phyloP scores from a whole-genome alignment of 2,113 vertebrate genomes.

The Pollachius pollachius region DNA sequence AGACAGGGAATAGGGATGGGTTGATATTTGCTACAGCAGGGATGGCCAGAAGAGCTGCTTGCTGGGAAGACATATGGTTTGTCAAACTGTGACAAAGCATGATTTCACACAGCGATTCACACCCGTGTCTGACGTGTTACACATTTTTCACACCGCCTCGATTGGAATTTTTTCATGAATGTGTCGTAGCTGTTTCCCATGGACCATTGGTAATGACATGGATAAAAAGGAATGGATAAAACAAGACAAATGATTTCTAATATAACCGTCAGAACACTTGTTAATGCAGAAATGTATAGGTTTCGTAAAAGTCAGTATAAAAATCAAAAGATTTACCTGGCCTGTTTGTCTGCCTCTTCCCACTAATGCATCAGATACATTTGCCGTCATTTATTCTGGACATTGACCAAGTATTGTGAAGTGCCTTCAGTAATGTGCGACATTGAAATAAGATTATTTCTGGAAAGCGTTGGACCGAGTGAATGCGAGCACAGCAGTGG shows the following conservation, averaged over 20 bases:
- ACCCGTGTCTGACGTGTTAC: slow-evolving; percentile 44
- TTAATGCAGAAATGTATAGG: too few species aligned
- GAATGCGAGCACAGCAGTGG: slow-evolving; percentile 49
- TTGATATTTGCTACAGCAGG: too few species aligned
- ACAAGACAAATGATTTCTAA: neutral
- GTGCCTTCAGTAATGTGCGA: slow-evolving; percentile 41
- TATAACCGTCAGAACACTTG: too few species aligned
- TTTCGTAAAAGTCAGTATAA: neutral
- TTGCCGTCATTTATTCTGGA: neutral
- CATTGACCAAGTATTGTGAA: slow-evolving; percentile 31
- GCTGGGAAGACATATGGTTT: slow-evolving; percentile 14
- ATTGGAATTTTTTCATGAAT: slow-evolving; percentile 25
- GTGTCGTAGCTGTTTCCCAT: slow-evolving; percentile 42
- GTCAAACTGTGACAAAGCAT: slow-evolving; percentile 30
- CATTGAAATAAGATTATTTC: slow-evolving; percentile 56
- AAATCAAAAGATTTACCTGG: slow-evolving; percentile 3
- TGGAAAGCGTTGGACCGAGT: slow-evolving; percentile 47
- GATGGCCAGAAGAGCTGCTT: neutral
- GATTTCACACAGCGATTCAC: slow-evolving; percentile 49
- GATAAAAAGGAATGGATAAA: neutral
- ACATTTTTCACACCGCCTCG: slow-evolving; percentile 39
- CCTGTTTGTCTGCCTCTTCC: neutral
- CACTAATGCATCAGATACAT: too few species aligned
- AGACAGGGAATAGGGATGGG: neutral
- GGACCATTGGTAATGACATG: slow-evolving; percentile 18